phyloP scores from a whole-genome alignment of 2,797 vertebrate species.

The Peromyscus melanophrys region DNA sequence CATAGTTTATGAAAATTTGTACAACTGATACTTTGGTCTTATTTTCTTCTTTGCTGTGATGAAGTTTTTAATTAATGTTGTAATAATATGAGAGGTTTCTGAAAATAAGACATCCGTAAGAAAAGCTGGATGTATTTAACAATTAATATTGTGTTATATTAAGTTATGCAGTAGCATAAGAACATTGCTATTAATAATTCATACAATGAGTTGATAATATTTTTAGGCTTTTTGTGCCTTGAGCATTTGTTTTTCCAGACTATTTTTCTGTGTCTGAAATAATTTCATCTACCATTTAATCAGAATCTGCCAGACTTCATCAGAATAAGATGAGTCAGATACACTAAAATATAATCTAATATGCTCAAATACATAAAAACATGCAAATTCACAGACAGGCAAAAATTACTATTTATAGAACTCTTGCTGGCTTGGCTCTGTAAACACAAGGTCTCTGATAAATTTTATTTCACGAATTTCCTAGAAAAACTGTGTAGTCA shows the following conservation, averaged over 20 bases:
- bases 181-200: constrained; percentile 49
- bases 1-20: constrained; percentile 39
- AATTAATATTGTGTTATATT: neutral
- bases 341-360: constrained; percentile 46
- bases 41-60: constrained; percentile 32
- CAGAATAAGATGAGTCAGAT: constrained; percentile 62
- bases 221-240: constrained; percentile 49
- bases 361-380: constrained; percentile 55
- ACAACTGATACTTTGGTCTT: constrained; percentile 23
- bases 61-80: constrained; percentile 59
- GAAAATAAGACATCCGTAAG: too few species aligned
- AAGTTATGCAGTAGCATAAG: constrained; percentile 10
- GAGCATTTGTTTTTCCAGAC: constrained; percentile 26
- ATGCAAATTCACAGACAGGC: constrained; percentile 32
- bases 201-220: constrained; percentile 54
- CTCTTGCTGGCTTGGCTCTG: neutral
- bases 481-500: constrained; percentile 10
- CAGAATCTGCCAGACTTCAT: constrained; percentile 64
- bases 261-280: constrained; percentile 6
- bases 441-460: constrained; percentile 48
- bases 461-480: constrained; percentile 40
- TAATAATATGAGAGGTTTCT: constrained; percentile 23
- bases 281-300: constrained; percentile 70
- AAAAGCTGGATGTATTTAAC: constrained; percentile 28
- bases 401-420: constrained; percentile 55